Evolutionary conservation across 2,888 invertebrate species (phyloP), one percentile per base, ranked within the genome.

Genomic region (Torymus texanus): DNA sequence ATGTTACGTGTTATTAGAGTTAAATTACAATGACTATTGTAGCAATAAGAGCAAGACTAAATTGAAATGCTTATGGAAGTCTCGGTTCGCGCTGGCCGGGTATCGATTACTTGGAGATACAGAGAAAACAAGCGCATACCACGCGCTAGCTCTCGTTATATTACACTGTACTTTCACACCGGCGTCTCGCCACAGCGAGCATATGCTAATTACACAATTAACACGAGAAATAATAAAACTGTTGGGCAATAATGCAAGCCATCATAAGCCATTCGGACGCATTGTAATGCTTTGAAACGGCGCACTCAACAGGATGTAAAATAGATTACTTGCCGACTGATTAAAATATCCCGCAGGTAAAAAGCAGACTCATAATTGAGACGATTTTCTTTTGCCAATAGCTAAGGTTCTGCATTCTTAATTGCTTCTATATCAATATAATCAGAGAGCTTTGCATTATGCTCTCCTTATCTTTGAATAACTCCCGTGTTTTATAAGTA

Each of bases 11-110:
- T 76, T 81, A 79, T 79, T 79, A 79, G 79, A 74, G 71, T 79
- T 71, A 77, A 81, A 81, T 81, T 81, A 81, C 76, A 76, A 77
- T 81, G 79, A 81, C 73, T 74, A 76, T 81, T 79, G 81, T 74
- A 72, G 73, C 76, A 70, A 74, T 75, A 76, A 79, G 70, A 79
- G 70, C 74, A 66, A 70, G 62, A 74, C 70, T 79, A 71, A 79
- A 79, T 74, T 76, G 79, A 81, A 76, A 77, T 74, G 71, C 76
- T 74, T 77, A 61, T 77, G 58, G 29, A 72, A 59, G 74, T 76
- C 72, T 76, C 63, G 63, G 59, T 51, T 56, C 75, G 16, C 75
- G 12, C 24, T 24, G 53, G 13, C 21, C 50, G 16, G 62, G 41
- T 81, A 79, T 81, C 81, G 81, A 81, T 81, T 79, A 81, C 81